phyloP scores from a whole-genome alignment of 2,113 vertebrate species.

The Ploceus nigricollis region DNA sequence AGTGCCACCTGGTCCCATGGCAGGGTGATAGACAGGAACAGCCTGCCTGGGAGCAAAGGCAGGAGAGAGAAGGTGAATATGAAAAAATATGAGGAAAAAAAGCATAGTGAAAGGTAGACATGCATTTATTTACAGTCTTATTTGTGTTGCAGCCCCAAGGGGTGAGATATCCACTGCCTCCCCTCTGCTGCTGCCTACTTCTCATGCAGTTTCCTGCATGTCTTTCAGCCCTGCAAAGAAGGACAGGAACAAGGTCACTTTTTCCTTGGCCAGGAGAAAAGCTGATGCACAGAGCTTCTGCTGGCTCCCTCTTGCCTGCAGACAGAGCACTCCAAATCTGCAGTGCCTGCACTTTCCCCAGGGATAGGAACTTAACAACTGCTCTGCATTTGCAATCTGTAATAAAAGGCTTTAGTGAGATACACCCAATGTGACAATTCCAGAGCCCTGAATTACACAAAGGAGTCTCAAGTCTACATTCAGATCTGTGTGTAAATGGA shows the following conservation, averaged over 20 bases:
- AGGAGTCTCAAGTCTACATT: not conserved
- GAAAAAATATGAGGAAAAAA: not conserved
- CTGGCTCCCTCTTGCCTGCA: not conserved
- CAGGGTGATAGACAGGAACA: not conserved
- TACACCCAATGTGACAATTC: not conserved
- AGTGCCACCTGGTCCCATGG: not conserved
- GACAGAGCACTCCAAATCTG: not conserved
- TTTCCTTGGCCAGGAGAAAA: slow-evolving; percentile 4
- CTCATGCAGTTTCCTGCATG: not conserved
- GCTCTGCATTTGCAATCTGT: slow-evolving; percentile 13
- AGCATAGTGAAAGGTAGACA: not conserved
- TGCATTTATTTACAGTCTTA: fast-evolving
- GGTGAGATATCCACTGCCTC: not conserved
- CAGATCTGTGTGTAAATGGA: slow-evolving; percentile 10
- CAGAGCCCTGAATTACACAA: not conserved
- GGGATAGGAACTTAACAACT: not conserved
- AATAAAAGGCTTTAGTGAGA: not conserved
- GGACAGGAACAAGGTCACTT: not conserved
- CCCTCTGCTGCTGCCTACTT: not conserved
- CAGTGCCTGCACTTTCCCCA: not conserved
- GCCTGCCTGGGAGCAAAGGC: not conserved
- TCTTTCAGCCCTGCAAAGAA: not conserved
- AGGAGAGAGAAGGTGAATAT: not conserved
- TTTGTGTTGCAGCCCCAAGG: not conserved
- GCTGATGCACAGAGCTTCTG: not conserved